phyloP scores from a whole-genome alignment of 2,113 vertebrate species.

The Oxyruncus cristatus region DNA sequence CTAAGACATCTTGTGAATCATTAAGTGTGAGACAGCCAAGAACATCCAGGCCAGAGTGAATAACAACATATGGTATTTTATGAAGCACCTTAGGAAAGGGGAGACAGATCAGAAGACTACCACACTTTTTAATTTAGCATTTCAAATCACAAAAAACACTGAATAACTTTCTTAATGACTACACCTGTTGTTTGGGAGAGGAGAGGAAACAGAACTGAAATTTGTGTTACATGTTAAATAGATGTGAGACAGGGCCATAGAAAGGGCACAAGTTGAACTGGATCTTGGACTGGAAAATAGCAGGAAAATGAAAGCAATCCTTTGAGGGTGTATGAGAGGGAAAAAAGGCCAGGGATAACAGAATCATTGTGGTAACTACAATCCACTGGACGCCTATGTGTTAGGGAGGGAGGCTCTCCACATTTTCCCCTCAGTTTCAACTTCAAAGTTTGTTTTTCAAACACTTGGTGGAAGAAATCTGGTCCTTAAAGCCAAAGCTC shows the following conservation, averaged over 20 bases:
- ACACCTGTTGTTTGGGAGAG: not conserved
- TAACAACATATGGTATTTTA: conserved; percentile 46
- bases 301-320: not conserved
- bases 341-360: not conserved
- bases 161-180: not conserved
- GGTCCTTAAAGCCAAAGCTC: not conserved
- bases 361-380: not conserved
- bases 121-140: conserved; percentile 49
- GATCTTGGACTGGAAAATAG: not conserved
- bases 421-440: not conserved
- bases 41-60: conserved; percentile 57
- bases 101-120: conserved; percentile 5
- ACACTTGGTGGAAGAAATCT: not conserved
- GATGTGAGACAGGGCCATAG: not conserved
- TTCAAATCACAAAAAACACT: conserved; percentile 1
- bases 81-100: conserved; percentile 54
- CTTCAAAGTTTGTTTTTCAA: not conserved
- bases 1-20: conserved; percentile 68
- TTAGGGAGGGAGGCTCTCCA: not conserved
- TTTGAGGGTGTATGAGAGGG: not conserved
- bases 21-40: conserved; percentile 49
- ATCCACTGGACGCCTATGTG: not conserved
- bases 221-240: rapidly evolving
- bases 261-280: not conserved
- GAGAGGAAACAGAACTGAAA: conserved; percentile 33